Conservation (phyloP, 2,113 vertebrate species). For the Ammodramus savannarum region DNA sequence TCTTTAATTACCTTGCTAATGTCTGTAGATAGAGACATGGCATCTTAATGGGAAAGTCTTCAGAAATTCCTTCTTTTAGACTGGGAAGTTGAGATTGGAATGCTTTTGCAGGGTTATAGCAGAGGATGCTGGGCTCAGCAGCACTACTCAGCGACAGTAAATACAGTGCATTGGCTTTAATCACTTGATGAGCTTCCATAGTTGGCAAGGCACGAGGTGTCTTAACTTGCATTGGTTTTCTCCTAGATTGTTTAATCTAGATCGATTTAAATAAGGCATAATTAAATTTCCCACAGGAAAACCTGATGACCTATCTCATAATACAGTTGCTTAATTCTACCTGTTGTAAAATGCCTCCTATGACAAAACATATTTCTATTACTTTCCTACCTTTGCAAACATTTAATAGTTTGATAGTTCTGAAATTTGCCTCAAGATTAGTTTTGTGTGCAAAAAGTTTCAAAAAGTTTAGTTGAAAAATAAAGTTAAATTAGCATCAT, state of each 20-base stretch:
- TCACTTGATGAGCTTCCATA: conserved; percentile 99
- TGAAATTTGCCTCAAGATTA: not conserved
- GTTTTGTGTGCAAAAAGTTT: not conserved
- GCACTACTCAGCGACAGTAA: conserved; percentile 95
- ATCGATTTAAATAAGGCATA: not conserved
- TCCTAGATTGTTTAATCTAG: conserved; percentile 95
- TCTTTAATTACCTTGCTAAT: conserved; percentile 82
- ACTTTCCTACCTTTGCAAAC: not conserved
- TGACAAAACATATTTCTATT: not conserved
- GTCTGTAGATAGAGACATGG: conserved; percentile 97
- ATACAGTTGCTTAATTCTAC: not conserved
- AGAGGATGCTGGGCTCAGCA: conserved; percentile 91
- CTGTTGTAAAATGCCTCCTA: not conserved
- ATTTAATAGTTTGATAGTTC: not conserved
- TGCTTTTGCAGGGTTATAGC: conserved; percentile 90
- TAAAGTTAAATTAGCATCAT: not conserved
- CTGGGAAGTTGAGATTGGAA: conserved; percentile 92
- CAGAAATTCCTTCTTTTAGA: conserved; percentile 94
- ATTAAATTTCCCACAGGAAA: not conserved
- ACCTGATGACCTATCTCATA: not conserved
- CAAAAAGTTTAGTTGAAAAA: not conserved
- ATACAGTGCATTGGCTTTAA: conserved; percentile 94
- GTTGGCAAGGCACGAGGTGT: conserved; percentile 93
- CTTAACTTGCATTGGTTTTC: conserved; percentile 95
- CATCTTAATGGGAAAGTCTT: conserved; percentile 94